These are phyloP conservation scores for Drosophila sp. DNA, from an alignment of 1,140 invertebrate species.

Conservation along the genomic window DNA sequence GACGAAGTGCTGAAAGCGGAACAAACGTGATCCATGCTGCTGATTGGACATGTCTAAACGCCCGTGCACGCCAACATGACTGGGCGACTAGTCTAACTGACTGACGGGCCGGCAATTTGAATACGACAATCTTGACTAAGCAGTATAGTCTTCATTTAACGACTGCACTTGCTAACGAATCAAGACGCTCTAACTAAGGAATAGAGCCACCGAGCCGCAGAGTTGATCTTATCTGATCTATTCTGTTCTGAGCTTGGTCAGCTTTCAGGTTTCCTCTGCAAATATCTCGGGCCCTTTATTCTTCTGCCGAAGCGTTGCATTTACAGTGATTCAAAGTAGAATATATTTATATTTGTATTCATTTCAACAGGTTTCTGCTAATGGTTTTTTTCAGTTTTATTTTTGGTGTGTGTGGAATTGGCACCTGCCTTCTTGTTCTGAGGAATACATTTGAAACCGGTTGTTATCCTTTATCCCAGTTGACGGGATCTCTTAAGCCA, in stretches of 20 bases:
- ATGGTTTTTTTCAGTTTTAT: neutral
- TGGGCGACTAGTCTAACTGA: neutral
- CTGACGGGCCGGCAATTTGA: neutral
- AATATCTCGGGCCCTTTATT: no score
- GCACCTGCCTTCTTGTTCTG: conserved; percentile 1
- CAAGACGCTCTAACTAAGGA: neutral
- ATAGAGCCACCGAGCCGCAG: neutral
- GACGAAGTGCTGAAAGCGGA: conserved; percentile 15
- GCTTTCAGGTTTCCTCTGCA: no score
- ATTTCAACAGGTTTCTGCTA: neutral
- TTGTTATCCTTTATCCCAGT: conserved; percentile 8
- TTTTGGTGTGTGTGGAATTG: neutral
- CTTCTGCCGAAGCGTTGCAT: no score
- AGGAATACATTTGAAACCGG: neutral
- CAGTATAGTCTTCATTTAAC: conserved; percentile 5
- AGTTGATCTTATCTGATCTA: no score
- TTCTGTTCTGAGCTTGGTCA: no score
- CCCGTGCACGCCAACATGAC: conserved; percentile 2
- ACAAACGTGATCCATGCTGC: conserved; percentile 8
- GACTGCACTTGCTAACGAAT: neutral
- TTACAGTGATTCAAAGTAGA: neutral
- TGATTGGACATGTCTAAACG: conserved; percentile 8
- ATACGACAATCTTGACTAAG: neutral
- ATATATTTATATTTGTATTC: neutral
- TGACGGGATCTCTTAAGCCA: neutral